Base-by-base conservation (phyloP, 2,888 invertebrate genomes). In the Melolontha melolontha region DNA sequence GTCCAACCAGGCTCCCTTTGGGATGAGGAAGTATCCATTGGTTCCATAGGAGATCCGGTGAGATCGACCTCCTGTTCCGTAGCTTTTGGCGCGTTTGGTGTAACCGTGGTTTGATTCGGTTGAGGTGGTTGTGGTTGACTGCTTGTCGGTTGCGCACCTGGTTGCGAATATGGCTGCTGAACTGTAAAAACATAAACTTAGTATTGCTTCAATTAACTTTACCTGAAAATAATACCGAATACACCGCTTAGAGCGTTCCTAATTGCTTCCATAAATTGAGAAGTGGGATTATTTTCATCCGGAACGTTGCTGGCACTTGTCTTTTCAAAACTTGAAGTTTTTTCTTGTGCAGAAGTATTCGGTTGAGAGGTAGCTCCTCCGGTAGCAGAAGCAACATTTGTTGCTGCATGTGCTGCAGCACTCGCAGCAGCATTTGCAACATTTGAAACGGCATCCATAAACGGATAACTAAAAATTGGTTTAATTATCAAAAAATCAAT, bases 41-140 rank as follows among this genome's bases (percentile, higher is more conserved):
- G 41, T 50, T 66, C 47, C 41, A 39, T 47, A 11, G 66, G 22
- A 34, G 65, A 65, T 51, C 10, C 40, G 2, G 64, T 50, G 16
- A 57, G 52, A 42, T 64, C 62, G 11, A 67, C 40, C 4, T 52
- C 52, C 14, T 34, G 14, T 47, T 64, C 63, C n/a, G 17, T 54
- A 34, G 54, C 55, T 10, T 27, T 65, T 17, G 68, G 71, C 10
- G 40, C 67, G 51, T 71, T 72, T 79, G 68, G 70, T 47, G 68
- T 71, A 66, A 80, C 81, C 84, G 86, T 79, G 84, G 86, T 79
- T 85, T 85, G 70, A 84, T 85, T 75, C 84, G 85, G 76, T 85
- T 86, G 1, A 5, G 40, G 0, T 14, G 40, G 0, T 14, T 42
- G 52, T 10, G 54, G 34, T 64, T 57, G 50, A 14, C 8, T 11